Evolutionary conservation across 2,797 vertebrate species (phyloP).

Genomic region (Botia almorhae): DNA sequence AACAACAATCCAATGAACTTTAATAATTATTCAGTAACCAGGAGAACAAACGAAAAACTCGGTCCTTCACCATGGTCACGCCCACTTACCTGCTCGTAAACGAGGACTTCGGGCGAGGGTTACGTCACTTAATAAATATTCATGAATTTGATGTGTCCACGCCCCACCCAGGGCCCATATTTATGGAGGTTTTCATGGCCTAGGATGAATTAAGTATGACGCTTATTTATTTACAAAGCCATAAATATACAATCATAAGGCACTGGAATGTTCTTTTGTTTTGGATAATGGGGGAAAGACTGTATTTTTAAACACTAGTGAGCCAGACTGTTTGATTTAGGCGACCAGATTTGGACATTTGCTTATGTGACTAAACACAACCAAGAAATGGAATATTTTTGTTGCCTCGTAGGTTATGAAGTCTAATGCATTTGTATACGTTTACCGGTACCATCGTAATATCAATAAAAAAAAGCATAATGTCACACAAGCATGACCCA

Average conservation of each 20-base stretch:
- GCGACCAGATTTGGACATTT: not conserved
- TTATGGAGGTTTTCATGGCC: too few species aligned
- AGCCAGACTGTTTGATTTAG: slow-evolving; percentile 13
- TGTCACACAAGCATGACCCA: slow-evolving; percentile 40
- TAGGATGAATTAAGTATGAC: not conserved
- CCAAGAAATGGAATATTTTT: not conserved
- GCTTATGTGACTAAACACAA: not conserved
- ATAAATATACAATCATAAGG: not conserved
- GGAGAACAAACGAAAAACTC: too few species aligned
- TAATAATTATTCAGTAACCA: too few species aligned
- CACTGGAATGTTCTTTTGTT: too few species aligned
- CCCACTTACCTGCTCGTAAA: too few species aligned
- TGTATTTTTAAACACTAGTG: slow-evolving; percentile 6
- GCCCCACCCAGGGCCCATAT: too few species aligned
- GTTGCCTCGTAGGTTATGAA: not conserved
- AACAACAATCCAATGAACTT: too few species aligned
- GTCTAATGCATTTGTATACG: slow-evolving; percentile 14
- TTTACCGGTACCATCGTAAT: not conserved
- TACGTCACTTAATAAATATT: too few species aligned
- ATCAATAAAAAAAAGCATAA: slow-evolving; percentile 1
- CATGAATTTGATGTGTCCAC: too few species aligned
- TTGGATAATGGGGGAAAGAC: not conserved
- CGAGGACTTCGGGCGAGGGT: too few species aligned
- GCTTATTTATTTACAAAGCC: not conserved
- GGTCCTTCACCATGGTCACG: too few species aligned